Percentiles rank a stretch among this genome's conserved stretches.
Evolutionary conservation across 2,888 invertebrate species (phyloP).

Genomic region (Theretra japonica): DNA sequence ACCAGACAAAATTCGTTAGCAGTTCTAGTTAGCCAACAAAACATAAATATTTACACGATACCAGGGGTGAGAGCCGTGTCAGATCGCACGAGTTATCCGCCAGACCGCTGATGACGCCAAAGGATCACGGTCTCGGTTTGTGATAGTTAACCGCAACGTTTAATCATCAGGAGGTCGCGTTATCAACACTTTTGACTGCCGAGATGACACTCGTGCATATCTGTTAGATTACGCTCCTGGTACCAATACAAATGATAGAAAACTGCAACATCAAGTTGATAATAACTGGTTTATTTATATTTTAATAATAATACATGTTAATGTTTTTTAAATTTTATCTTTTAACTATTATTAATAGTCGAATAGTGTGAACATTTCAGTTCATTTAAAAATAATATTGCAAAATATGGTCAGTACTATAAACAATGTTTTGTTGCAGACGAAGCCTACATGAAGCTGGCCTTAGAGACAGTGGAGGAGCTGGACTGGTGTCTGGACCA

Average conservation of each 20-base stretch:
- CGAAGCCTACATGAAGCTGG: constrained; percentile 96
- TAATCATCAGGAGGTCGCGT: constrained; percentile 30
- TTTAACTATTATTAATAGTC: neutral
- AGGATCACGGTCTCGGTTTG: constrained; percentile 54
- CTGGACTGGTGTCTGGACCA: constrained; percentile 99
- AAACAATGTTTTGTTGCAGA: constrained; percentile 86
- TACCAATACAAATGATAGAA: neutral
- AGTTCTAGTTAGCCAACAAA: neutral
- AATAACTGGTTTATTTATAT: neutral
- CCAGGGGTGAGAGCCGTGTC: constrained; percentile 54
- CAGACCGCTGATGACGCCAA: constrained; percentile 55
- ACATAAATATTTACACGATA: constrained; percentile 8
- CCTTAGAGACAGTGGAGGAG: constrained; percentile 98
- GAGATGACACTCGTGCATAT: neutral
- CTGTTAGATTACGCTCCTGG: neutral
- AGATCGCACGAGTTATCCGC: constrained; percentile 52
- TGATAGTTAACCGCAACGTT: constrained; percentile 46
- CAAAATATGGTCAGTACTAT: too few relatives aligned
- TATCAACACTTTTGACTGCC: constrained; percentile 22
- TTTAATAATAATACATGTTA: too few relatives aligned
- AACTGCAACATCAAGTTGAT: neutral
- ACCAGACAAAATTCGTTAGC: neutral
- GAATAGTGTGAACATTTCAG: neutral
- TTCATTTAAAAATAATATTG: neutral
- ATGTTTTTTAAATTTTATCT: neutral